Evolutionary conservation across 2,888 invertebrate genomes (phyloP), one percentile per base, ranked within the genome.

Genomic region (Acleris cristana): DNA sequence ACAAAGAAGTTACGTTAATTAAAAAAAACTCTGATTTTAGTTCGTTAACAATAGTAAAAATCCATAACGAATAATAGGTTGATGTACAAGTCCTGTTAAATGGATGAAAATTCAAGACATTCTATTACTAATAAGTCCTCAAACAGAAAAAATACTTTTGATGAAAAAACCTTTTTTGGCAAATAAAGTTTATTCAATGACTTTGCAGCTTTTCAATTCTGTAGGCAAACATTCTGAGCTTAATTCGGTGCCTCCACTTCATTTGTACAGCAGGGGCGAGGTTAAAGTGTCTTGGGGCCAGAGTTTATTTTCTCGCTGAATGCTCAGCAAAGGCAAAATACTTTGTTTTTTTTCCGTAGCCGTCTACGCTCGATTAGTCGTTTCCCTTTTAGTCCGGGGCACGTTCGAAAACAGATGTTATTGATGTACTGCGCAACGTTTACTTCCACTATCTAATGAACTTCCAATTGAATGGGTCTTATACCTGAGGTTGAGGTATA

Each of bases 221-320:
- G 77, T 72, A 73, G 75, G 76, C 77, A 78, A 82, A 81, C 79
- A 79, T 82, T 84, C 79, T 80, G 76, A 79, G 77, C 79, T 79
- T 82, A 83, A 81, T 81, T 79, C 81, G 73, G 73, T 73, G 79
- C 78, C 78, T 80, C 77, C 80, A 81, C 79, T 87, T 86, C 82
- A 86, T 86, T 87, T 86, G 80, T 78, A 75, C 79, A 72, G 77
- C 75, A 76, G 73, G 72, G 72, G 77, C 73, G 72, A 72, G 76
- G 74, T 74, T 76, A 75, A 78, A 85, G 80, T 83, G 82, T 83
- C 82, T 85, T 74, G 80, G 81, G 77, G 75, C 72, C 77, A 66
- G 72, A 76, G 85, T 86, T 83, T 85, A 86, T 88, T 88, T 88
- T 86, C 83, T 74, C 81, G 77, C 74, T 74, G 78, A 81, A 78